Evolutionary conservation across 1,140 invertebrate species (phyloP).

Genomic region (Campodea augens): DNA sequence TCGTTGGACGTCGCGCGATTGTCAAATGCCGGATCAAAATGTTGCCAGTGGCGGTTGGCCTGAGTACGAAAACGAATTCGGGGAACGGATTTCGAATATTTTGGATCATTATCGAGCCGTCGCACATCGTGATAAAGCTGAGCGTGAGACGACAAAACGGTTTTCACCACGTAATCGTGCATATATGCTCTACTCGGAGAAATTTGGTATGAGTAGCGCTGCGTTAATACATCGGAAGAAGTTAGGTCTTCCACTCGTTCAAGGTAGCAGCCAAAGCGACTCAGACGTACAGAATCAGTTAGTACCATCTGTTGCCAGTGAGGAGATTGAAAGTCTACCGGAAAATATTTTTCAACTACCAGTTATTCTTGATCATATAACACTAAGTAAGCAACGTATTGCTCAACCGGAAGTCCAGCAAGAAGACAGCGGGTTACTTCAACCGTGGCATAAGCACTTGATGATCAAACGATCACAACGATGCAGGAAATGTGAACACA

Average conservation of each 20-base stretch:
- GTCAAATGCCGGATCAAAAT: constrained; percentile 74
- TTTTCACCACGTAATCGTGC: constrained; percentile 24
- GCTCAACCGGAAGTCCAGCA: constrained; percentile 67
- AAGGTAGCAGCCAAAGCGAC: too few species aligned
- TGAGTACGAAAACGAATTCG: constrained; percentile 59
- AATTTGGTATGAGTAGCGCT: too few species aligned
- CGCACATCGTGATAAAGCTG: constrained; percentile 65
- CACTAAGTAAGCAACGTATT: constrained; percentile 63
- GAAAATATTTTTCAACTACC: constrained; percentile 52
- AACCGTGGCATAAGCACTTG: constrained; percentile 65
- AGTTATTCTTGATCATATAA: constrained; percentile 56
- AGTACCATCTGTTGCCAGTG: constrained; percentile 41
- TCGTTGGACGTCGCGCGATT: constrained; percentile 87
- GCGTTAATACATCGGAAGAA: too few species aligned
- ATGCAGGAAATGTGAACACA: constrained; percentile 80
- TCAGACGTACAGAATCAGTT: constrained; percentile 21
- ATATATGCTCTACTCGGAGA: too few species aligned
- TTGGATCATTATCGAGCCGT: constrained; percentile 70
- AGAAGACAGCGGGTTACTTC: constrained; percentile 42
- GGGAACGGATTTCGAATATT: constrained; percentile 46
- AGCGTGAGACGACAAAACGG: constrained; percentile 61
- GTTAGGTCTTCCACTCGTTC: too few species aligned
- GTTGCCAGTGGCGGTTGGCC: constrained; percentile 70
- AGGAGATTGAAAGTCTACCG: constrained; percentile 53
- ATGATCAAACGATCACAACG: constrained; percentile 72